Evolutionary conservation across 2,797 vertebrate species (phyloP).

Genomic region (Lutjanus argentimaculatus): DNA sequence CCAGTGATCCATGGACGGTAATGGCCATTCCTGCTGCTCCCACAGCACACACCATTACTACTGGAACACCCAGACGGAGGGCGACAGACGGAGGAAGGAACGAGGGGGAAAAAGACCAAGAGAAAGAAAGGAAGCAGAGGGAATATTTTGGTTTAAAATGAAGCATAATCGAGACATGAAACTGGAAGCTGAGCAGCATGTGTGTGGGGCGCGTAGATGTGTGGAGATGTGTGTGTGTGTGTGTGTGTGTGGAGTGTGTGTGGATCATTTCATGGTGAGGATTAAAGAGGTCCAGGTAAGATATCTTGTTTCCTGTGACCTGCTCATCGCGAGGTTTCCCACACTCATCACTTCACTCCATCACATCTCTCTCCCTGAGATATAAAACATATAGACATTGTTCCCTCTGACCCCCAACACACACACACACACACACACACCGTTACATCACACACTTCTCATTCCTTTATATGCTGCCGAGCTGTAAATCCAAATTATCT

Average conservation of each 20-base stretch:
- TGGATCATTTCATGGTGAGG: constrained; percentile 77
- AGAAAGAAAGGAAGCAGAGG: constrained; percentile 5
- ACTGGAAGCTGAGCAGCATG: constrained; percentile 18
- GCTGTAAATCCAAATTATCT: constrained; percentile 72
- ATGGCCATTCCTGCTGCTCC: constrained; percentile 89
- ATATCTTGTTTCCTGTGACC: constrained; percentile 84
- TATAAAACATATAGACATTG: constrained; percentile 69
- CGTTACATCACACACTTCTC: constrained; percentile 34
- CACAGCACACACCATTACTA: constrained; percentile 78
- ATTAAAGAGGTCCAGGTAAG: constrained; percentile 79
- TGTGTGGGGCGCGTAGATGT: constrained; percentile 16
- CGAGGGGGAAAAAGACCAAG: constrained; percentile 2
- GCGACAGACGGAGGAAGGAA: constrained; percentile 30
- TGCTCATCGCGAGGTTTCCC: constrained; percentile 78
- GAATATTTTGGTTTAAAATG: constrained; percentile 25
- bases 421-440: constrained; percentile 29
- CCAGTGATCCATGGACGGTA: constrained; percentile 88
- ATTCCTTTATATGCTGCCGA: constrained; percentile 41
- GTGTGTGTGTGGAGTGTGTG: constrained; percentile 27
- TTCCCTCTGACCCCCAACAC: constrained; percentile 14
- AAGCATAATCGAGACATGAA: constrained; percentile 36
- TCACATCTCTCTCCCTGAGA: constrained; percentile 64
- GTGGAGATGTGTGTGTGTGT: constrained; percentile 33
- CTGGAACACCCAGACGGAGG: constrained; percentile 78
- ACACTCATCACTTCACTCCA: constrained; percentile 81